Conservation (phyloP, 1,140 invertebrate genomes). For the Lethrus apterus region DNA sequence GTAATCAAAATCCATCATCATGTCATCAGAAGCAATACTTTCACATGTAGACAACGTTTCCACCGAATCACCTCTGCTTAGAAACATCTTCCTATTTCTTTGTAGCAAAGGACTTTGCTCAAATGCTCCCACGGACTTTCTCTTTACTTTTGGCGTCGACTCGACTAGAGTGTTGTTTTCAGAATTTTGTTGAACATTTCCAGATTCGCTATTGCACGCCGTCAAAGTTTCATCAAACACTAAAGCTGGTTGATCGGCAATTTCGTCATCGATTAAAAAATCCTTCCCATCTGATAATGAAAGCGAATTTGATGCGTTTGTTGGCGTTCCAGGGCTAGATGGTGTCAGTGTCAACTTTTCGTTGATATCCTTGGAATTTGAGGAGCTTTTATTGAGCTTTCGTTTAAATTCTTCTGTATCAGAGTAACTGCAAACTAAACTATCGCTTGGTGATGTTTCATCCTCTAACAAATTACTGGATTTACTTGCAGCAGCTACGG, state of each 20-base stretch:
- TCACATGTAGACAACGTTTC: slow-evolving; percentile 71
- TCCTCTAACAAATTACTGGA: slow-evolving; percentile 60
- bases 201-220: slow-evolving; percentile 25
- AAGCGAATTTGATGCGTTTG: slow-evolving; percentile 67
- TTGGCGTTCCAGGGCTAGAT: slow-evolving; percentile 64
- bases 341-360: slow-evolving; percentile 35
- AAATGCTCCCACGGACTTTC: slow-evolving; percentile 11
- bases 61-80: slow-evolving; percentile 37
- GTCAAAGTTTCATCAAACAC: slow-evolving; percentile 59
- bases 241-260: slow-evolving; percentile 76
- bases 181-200: slow-evolving; percentile 28
- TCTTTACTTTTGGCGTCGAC: slow-evolving; percentile 22
- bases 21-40: slow-evolving; percentile 71
- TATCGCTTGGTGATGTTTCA: slow-evolving; percentile 75
- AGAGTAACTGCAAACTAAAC: slow-evolving; percentile 62
- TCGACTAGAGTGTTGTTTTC: slow-evolving; percentile 32
- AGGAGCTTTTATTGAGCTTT: slow-evolving; percentile 38
- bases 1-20: slow-evolving; percentile 75
- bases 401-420: slow-evolving; percentile 45
- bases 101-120: slow-evolving; percentile 38
- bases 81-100: slow-evolving; percentile 26
- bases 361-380: slow-evolving; percentile 37
- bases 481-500: slow-evolving; percentile 61
- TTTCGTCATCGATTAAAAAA: slow-evolving; percentile 81
- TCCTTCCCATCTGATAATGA: slow-evolving; percentile 66